Base-by-base conservation (phyloP, 2,113 vertebrate species). In the Gallinago jamesoni region DNA sequence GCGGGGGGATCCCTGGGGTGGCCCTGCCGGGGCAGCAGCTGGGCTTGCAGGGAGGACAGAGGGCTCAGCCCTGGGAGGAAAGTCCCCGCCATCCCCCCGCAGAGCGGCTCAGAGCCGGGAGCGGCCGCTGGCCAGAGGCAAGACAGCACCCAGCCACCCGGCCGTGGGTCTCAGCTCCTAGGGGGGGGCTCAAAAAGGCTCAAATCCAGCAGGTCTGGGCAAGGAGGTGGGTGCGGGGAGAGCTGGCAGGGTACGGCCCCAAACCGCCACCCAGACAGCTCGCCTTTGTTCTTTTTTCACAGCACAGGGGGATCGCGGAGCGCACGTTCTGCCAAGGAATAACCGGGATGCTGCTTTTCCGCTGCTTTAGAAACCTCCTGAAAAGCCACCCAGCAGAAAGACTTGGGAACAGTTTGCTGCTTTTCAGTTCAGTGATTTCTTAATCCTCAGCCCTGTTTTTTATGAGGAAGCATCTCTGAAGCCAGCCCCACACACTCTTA, bases 201-300 rank as follows among this genome's bases (percentile, higher is more conserved):
- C 7, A 10, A 6, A 13, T 4, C 21, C 48, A 6, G 41, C 37
- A 9, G 37, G 5, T 59, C 20, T 37, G 62, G 27, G 43, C 25
- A 6, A 31, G 30, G 45, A 35, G 39, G 24, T 10, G 41, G 27
- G 47, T 21, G 59, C 57, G 18, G 81, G 21, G 19, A 9, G 64
- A 48, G 37, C 75, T 48, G 66, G 27, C 48, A 15, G 60, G 30
- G 53, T 13, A 18, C 4, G 63, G 76, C 64, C 41, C 72, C 20
- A 13, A 15, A 9, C 55, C 37, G 6, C 67, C 79, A 22, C 79
- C 82, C 79, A 1, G 41, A 45, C 70, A 4, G 27, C 80, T 70
- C 18, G 47, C 56, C 94, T 97, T 92, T 95, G 95, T 95, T 90
- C 91, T 89, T 37, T 39, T 59, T 23, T 23, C 84, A 5, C 60